Evolutionary conservation across 2,888 invertebrate genomes (phyloP).

Genomic region (Cryptocheilus praepositus): DNA sequence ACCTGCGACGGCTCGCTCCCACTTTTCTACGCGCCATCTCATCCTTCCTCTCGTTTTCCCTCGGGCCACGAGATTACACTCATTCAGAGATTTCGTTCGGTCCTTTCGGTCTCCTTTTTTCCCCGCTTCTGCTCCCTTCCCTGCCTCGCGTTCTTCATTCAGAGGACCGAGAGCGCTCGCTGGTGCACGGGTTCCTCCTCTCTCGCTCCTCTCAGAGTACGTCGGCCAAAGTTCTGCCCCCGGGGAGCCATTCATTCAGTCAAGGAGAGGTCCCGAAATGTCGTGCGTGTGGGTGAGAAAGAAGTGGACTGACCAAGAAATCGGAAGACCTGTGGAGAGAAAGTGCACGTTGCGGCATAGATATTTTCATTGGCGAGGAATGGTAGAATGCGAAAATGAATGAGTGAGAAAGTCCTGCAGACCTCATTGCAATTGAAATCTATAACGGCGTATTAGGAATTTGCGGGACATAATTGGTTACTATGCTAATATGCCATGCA

Average conservation of each 20-base stretch:
- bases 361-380: conserved; percentile 3
- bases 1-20: not conserved
- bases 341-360: too few relatives aligned
- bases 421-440: too few relatives aligned
- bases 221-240: conserved; percentile 37
- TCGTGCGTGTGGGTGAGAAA: not conserved
- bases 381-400: too few relatives aligned
- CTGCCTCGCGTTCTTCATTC: too few relatives aligned
- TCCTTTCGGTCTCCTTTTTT: conserved; percentile 42
- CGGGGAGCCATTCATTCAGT: conserved; percentile 53
- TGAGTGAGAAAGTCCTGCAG: too few relatives aligned
- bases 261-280: conserved; percentile 16
- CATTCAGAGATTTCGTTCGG: conserved; percentile 67
- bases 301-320: conserved; percentile 14
- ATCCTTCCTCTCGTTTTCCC: conserved; percentile 15
- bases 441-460: too few relatives aligned
- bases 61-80: conserved; percentile 66
- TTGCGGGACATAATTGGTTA: too few relatives aligned
- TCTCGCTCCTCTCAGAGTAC: not conserved
- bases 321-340: too few relatives aligned
- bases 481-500: too few relatives aligned
- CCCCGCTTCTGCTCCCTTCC: conserved; percentile 9
- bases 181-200: not conserved
- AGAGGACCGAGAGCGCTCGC: not conserved
- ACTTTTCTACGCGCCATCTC: not conserved